Evolutionary conservation across 2,888 invertebrate species (phyloP).

Genomic region (Margaritifera margaritifera): DNA sequence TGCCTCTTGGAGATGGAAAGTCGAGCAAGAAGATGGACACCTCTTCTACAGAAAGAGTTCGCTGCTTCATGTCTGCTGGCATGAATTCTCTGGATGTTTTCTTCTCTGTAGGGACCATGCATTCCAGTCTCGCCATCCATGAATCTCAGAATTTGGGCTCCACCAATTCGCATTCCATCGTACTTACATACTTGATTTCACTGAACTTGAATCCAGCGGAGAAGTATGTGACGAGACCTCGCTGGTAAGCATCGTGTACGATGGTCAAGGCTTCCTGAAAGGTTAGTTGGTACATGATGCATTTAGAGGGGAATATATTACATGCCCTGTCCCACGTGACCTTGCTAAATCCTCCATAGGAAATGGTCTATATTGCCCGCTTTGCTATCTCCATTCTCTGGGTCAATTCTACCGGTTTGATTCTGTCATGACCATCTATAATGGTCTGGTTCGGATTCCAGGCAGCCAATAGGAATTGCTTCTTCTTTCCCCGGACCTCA

Average conservation of each 20-base stretch:
- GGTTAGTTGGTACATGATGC: conserved; percentile 36
- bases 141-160: conserved; percentile 45
- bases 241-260: conserved; percentile 32
- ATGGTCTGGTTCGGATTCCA: conserved; percentile 53
- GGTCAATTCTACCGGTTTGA: conserved; percentile 12
- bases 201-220: conserved; percentile 55
- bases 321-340: conserved; percentile 38
- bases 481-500: conserved; percentile 39
- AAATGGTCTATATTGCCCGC: conserved; percentile 45
- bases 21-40: conserved; percentile 28
- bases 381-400: conserved; percentile 44
- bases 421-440: conserved; percentile 33
- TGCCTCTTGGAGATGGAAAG: conserved; percentile 26
- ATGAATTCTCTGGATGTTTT: conserved; percentile 30
- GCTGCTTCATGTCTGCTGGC: conserved; percentile 28
- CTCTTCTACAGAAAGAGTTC: conserved; percentile 14
- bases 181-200: conserved; percentile 50
- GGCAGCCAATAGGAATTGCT: conserved; percentile 48
- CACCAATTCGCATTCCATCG: conserved; percentile 51
- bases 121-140: conserved; percentile 27
- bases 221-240: conserved; percentile 36
- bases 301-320: conserved; percentile 28
- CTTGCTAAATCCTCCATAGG: conserved; percentile 37
- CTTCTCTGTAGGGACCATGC: conserved; percentile 37
- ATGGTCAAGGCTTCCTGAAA: conserved; percentile 31